Evolutionary conservation across 2,888 invertebrate genomes (phyloP).

Genomic region (Scaptomyza flava): DNA sequence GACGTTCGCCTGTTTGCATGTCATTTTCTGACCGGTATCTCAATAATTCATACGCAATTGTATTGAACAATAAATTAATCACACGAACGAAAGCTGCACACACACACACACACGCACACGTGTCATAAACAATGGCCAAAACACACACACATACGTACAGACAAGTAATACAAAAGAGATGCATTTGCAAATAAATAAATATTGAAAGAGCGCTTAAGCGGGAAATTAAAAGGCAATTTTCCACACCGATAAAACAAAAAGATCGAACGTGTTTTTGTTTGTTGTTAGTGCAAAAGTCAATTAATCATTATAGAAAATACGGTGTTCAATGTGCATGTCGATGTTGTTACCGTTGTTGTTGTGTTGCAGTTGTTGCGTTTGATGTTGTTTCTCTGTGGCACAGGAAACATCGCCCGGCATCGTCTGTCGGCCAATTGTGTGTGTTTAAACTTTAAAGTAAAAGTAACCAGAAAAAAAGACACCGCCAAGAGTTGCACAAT

Average conservation of each 20-base stretch:
- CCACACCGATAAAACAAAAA: constrained; percentile 56
- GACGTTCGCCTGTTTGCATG: constrained; percentile 68
- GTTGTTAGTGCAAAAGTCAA: constrained; percentile 70
- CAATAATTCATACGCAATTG: constrained; percentile 77
- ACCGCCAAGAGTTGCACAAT: constrained; percentile 67
- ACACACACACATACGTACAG: constrained; percentile 26
- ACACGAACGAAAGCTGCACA: constrained; percentile 69
- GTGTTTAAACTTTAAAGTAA: constrained; percentile 58
- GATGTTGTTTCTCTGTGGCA: constrained; percentile 41
- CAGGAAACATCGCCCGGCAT: constrained; percentile 49
- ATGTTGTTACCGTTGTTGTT: constrained; percentile 25
- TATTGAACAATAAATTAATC: constrained; percentile 78
- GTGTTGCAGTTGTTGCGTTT: constrained; percentile 19
- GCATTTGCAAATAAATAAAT: constrained; percentile 73
- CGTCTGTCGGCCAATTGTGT: constrained; percentile 32
- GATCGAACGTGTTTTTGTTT: constrained; percentile 66
- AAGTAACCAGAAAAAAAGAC: constrained; percentile 55
- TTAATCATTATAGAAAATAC: constrained; percentile 76
- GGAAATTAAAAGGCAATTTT: constrained; percentile 75
- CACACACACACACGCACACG: constrained; percentile 30
- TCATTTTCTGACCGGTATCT: constrained; percentile 75
- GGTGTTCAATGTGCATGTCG: constrained; percentile 69
- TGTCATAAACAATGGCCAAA: constrained; percentile 54
- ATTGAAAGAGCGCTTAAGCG: constrained; percentile 55
- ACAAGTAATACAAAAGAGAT: constrained; percentile 21